Evolutionary conservation across 2,113 vertebrate species (phyloP), one percentile per base, ranked within the genome.

Genomic region (Leptodactylus fuscus): DNA sequence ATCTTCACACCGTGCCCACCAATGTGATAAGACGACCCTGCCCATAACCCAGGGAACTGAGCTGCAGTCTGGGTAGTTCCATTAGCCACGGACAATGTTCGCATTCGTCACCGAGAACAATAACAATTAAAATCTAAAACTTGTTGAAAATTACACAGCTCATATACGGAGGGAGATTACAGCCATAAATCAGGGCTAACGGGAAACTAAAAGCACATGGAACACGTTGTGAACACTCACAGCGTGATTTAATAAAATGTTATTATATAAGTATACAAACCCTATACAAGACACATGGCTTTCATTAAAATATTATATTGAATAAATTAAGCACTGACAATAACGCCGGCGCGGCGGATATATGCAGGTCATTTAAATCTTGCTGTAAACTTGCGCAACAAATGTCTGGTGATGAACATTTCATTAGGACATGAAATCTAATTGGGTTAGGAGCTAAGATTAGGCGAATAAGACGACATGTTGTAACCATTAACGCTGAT

Each of bases 231-330:
- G 91, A 91, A 94, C 90, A 90, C 92, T 90, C 93, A 82, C 91
- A 93, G 93, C 87, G 24, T 92, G 93, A 93, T 93, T 94, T 94
- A 94, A 94, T 93, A 92, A 94, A 94, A 92, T 86, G 88, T 71
- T 89, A 87, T 75, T 86, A 85, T 89, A 90, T 87, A 89, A 91
- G 91, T 90, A 91, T 83, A 92, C 89, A 92, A 94, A 92, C 91
- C 91, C 92, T 34, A 89, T 90, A 74, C 88, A 94, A 94, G 94
- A 95, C 87, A 92, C 93, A 95, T 94, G 93, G 92, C 91, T 94
- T 95, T 95, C 93, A 95, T 95, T 94, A 95, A 93, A 94, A 94
- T 92, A 94, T 93, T 94, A 91, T 89, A 92, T 87, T 91, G 88
- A 92, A 94, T 95, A 94, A 95, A 94, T 95, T 94, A 94, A 91